Evolutionary conservation across 2,888 invertebrate genomes (phyloP).

Genomic region (Nasonia oneida): DNA sequence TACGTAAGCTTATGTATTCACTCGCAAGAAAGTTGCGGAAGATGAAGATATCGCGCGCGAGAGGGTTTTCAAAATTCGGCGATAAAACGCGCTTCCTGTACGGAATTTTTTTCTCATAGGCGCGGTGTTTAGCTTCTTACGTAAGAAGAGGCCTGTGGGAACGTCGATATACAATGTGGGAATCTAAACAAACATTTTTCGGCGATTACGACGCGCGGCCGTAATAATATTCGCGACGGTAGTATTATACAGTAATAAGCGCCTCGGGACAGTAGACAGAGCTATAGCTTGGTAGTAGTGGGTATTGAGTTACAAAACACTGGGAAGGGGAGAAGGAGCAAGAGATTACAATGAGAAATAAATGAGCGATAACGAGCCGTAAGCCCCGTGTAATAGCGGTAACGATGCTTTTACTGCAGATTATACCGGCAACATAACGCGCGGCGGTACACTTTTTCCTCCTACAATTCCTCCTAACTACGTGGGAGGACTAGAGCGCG

Average conservation of each 20-base stretch:
- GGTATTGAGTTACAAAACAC: slow-evolving; percentile 29
- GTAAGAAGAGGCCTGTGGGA: neutral
- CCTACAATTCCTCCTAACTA: neutral
- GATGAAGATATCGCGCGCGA: too few species aligned
- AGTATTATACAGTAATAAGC: neutral
- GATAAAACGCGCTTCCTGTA: neutral
- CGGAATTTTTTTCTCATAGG: neutral
- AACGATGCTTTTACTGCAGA: slow-evolving; percentile 12
- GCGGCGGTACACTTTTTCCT: neutral
- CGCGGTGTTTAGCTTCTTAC: too few species aligned
- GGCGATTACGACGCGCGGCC: neutral
- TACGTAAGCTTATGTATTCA: too few species aligned
- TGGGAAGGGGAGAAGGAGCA: neutral
- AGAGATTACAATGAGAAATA: slow-evolving; percentile 44
- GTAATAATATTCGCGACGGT: neutral
- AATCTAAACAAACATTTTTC: slow-evolving; percentile 2
- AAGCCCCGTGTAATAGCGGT: neutral
- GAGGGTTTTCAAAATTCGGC: neutral
- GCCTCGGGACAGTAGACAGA: neutral
- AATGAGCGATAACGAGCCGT: slow-evolving; percentile 34
- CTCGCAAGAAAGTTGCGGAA: neutral
- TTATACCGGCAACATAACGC: neutral
- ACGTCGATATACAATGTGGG: neutral
- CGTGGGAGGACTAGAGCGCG: neutral
- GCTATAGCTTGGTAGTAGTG: neutral